phyloP scores from a whole-genome alignment of 2,888 invertebrate genomes.

The Noctua pronuba region DNA sequence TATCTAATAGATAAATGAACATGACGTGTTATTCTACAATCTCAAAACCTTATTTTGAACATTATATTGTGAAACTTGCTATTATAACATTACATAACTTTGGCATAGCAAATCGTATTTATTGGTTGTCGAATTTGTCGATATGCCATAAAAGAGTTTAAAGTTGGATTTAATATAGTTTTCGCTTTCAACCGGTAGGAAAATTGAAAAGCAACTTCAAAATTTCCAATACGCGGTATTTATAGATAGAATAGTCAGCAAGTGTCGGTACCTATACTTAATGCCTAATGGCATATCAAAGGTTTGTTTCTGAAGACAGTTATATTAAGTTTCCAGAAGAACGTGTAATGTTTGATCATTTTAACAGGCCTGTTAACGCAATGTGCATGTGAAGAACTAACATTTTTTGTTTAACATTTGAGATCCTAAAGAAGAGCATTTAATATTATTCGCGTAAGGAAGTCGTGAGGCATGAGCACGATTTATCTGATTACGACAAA shows the following conservation, averaged over 20 bases:
- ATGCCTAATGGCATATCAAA: not conserved
- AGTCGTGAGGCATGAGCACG: slow-evolving; percentile 78
- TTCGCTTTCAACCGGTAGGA: not conserved
- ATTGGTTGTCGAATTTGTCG: slow-evolving; percentile 5
- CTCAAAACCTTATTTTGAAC: slow-evolving; percentile 3
- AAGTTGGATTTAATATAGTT: not conserved
- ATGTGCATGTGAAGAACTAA: slow-evolving; percentile 3
- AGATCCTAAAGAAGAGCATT: slow-evolving; percentile 34
- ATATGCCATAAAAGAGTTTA: not conserved
- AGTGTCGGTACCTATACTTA: not conserved
- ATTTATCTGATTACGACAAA: slow-evolving; percentile 85
- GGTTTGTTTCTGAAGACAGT: slow-evolving; percentile 3
- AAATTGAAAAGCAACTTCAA: not conserved
- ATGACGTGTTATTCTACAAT: not conserved
- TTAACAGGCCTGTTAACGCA: not conserved
- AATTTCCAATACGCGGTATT: not conserved
- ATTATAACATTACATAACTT: not conserved
- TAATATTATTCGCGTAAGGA: slow-evolving; percentile 76
- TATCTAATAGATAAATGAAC: slow-evolving; percentile 17
- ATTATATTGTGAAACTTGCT: slow-evolving; percentile 8
- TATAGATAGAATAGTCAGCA: not conserved
- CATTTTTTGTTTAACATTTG: slow-evolving; percentile 18
- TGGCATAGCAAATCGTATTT: slow-evolving; percentile 1
- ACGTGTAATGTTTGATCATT: slow-evolving; percentile 1
- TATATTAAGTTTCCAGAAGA: not conserved